These are phyloP conservation scores for Ciona savignyi DNA, from an alignment of 23 tunicate genomes.

Conservation along the genomic window DNA sequence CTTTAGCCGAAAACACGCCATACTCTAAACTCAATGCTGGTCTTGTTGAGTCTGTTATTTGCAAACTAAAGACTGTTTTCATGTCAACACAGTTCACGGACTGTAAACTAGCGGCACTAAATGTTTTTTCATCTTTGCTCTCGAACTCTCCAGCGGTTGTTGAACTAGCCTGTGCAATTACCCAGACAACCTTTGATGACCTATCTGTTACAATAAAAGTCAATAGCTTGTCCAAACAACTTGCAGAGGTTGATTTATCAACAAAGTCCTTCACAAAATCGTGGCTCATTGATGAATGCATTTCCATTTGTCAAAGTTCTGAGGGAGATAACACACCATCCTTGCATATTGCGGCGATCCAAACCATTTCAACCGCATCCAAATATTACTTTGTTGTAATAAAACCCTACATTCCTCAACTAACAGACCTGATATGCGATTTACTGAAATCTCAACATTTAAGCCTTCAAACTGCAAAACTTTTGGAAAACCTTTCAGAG, in stretches of 20 bases:
- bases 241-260: neutral
- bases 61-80: constrained; percentile 18
- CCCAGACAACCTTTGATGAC: neutral
- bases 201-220: neutral
- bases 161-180: constrained; percentile 23
- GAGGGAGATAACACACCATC: neutral
- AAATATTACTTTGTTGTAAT: constrained; percentile 32
- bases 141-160: constrained; percentile 19
- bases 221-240: neutral
- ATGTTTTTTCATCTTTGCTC: constrained; percentile 29
- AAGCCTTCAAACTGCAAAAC: constrained; percentile 39
- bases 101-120: constrained; percentile 28
- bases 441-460: constrained; percentile 3
- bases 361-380: constrained; percentile 19
- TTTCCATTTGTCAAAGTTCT: neutral
- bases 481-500: constrained; percentile 47
- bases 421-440: constrained; percentile 18
- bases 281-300: constrained; percentile 46
- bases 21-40: constrained; percentile 56
- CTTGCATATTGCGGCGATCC: constrained; percentile 35
- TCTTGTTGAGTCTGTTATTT: constrained; percentile 21
- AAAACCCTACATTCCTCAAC: constrained; percentile 22
- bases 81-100: constrained; percentile 14
- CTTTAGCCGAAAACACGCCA: constrained; percentile 63
- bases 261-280: constrained; percentile 5